Conservation (phyloP, 35 echinoderm and acorn worm species). For the Heliocidaris tuberculata region DNA sequence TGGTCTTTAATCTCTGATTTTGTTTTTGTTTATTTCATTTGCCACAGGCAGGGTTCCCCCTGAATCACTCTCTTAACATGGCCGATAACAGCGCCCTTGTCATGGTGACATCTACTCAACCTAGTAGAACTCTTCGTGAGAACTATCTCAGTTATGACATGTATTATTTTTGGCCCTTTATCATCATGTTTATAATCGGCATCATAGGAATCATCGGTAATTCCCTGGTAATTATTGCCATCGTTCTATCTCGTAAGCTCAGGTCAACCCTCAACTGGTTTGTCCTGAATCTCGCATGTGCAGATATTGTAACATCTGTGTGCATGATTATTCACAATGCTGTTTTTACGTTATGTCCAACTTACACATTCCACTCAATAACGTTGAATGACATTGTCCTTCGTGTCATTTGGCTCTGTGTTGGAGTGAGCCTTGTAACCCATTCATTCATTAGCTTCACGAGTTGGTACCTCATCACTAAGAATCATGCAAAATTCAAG, state of each 20-base stretch:
- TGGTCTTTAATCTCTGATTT: too few relatives aligned
- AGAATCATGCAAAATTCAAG: background rate
- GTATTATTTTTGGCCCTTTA: too few relatives aligned
- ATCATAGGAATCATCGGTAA: conserved; percentile 81
- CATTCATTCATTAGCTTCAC: background rate
- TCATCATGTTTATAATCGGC: conserved; percentile 48
- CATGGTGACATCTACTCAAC: too few relatives aligned
- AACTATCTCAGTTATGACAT: too few relatives aligned
- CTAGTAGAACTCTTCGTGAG: too few relatives aligned
- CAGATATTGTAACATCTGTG: conserved; percentile 68
- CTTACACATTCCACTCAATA: too few relatives aligned
- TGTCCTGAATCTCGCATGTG: conserved; percentile 78
- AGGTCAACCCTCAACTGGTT: conserved; percentile 81
- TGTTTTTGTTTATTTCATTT: too few relatives aligned
- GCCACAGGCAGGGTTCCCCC: too few relatives aligned
- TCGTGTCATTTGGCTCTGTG: background rate
- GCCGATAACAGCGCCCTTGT: too few relatives aligned
- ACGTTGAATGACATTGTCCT: too few relatives aligned
- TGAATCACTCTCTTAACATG: too few relatives aligned
- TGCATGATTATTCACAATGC: conserved; percentile 53
- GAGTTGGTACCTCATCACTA: background rate
- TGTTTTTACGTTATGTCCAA: too few relatives aligned
- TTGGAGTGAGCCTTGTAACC: background rate
- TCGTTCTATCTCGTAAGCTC: conserved; percentile 66
- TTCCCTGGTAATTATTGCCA: conserved; percentile 72